Conservation (phyloP, 2,888 invertebrate species). For the Lithophane ornitopus region DNA sequence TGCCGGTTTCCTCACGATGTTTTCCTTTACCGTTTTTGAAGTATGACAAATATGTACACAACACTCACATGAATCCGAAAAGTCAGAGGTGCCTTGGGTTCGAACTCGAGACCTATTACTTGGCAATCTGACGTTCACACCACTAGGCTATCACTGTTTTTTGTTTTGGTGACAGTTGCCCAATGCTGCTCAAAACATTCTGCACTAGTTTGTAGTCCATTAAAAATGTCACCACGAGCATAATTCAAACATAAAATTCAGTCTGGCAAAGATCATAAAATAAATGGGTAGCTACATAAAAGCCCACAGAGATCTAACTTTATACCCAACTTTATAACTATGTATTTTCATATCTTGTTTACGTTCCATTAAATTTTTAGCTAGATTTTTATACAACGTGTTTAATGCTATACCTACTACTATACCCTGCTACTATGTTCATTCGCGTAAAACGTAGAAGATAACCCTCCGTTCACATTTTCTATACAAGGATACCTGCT, state of each 20-base stretch:
- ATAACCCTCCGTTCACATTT: neutral
- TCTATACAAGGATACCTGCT: neutral
- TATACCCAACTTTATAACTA: constrained; percentile 8
- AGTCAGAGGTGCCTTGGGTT: too few relatives aligned
- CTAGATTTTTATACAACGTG: constrained; percentile 4
- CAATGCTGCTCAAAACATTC: neutral
- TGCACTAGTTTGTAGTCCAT: constrained; percentile 1
- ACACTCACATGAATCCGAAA: too few relatives aligned
- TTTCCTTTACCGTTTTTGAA: too few relatives aligned
- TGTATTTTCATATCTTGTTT: constrained; percentile 45
- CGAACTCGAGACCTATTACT: too few relatives aligned
- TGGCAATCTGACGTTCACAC: too few relatives aligned
- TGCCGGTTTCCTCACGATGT: too few relatives aligned
- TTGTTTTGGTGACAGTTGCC: neutral
- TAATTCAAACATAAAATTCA: constrained; percentile 29
- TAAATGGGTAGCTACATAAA: constrained; percentile 23
- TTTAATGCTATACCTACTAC: neutral
- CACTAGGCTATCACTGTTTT: too few relatives aligned
- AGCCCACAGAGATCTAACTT: constrained; percentile 9
- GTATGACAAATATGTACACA: too few relatives aligned
- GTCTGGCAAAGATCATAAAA: constrained; percentile 21
- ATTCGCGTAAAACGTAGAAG: neutral
- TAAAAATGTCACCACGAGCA: constrained; percentile 1
- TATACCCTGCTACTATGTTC: neutral
- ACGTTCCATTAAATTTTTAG: constrained; percentile 30